These are phyloP conservation scores for Caenorhabditis imperialis DNA, from an alignment of 2,888 invertebrate genomes.

Conservation along the genomic window DNA sequence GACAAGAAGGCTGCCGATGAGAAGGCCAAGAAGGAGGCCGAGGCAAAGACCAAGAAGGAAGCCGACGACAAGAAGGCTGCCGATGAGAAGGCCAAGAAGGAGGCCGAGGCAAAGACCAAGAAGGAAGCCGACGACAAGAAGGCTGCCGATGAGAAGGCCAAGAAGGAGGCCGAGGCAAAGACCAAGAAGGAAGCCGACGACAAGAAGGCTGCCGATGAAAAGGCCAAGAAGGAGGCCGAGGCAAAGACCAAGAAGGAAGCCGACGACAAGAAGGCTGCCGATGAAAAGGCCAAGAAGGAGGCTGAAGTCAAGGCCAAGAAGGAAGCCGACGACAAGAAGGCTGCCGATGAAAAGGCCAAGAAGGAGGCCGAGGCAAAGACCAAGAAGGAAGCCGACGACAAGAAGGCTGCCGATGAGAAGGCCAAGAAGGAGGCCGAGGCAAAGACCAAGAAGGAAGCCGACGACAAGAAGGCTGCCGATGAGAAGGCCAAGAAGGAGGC, in stretches of 20 bases:
- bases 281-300: conserved; percentile 8
- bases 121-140: not conserved
- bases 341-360: conserved; percentile 3
- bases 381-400: conserved; percentile 8
- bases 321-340: conserved; percentile 6
- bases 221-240: conserved; percentile 12
- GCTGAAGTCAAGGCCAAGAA: conserved; percentile 8
- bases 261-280: conserved; percentile 1
- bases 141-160: conserved; percentile 16
- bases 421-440: conserved; percentile 2
- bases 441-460: conserved; percentile 11
- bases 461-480: conserved; percentile 13
- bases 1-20: too few relatives aligned
- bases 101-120: not conserved
- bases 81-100: too few relatives aligned
- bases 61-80: too few relatives aligned
- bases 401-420: conserved; percentile 4
- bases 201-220: not conserved
- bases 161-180: conserved; percentile 8
- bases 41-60: too few relatives aligned
- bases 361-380: conserved; percentile 9
- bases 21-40: too few relatives aligned
- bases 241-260: conserved; percentile 5
- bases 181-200: not conserved
- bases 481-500: conserved; percentile 5